Evolutionary conservation across 2,113 vertebrate genomes (phyloP).

Genomic region (Xiphophorus couchianus): DNA sequence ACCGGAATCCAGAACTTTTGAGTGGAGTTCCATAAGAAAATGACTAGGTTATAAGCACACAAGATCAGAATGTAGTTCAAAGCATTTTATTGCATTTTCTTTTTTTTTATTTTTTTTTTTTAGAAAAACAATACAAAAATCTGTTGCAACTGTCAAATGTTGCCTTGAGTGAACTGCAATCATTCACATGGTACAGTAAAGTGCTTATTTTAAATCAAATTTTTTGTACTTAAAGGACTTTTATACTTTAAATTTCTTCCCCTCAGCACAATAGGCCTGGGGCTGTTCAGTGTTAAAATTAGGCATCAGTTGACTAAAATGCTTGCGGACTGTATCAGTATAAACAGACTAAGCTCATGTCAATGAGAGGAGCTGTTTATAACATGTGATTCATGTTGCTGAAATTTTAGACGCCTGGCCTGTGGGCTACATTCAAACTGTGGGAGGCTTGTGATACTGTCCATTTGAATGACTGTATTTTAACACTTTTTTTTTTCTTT

Average conservation of each 20-base stretch:
- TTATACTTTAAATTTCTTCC: slow-evolving; percentile 50
- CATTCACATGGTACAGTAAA: slow-evolving; percentile 93
- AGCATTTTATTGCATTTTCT: slow-evolving; percentile 88
- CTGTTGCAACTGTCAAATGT: slow-evolving; percentile 84
- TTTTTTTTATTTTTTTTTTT: slow-evolving; percentile 82
- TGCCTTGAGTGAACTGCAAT: slow-evolving; percentile 86
- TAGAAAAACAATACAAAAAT: slow-evolving; percentile 97
- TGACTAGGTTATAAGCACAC: too few relatives aligned
- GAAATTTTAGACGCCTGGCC: slow-evolving; percentile 57
- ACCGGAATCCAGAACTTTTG: too few relatives aligned
- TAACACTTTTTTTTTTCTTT: slow-evolving; percentile 31
- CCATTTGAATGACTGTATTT: slow-evolving; percentile 50
- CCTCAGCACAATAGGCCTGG: slow-evolving; percentile 45
- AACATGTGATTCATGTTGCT: slow-evolving; percentile 51
- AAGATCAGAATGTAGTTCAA: slow-evolving; percentile 68
- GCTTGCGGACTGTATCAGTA: slow-evolving; percentile 34
- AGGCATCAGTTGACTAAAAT: slow-evolving; percentile 28
- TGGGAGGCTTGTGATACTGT: slow-evolving; percentile 49
- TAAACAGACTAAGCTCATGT: slow-evolving; percentile 24
- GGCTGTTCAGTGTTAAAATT: slow-evolving; percentile 57
- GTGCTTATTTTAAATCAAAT: slow-evolving; percentile 88
- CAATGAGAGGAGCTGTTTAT: slow-evolving; percentile 24
- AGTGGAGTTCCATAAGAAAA: too few relatives aligned
- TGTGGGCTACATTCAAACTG: slow-evolving; percentile 67
- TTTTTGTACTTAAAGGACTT: slow-evolving; percentile 62